Conservation (phyloP, 2,113 vertebrate genomes). For the Myodes glareolus region DNA sequence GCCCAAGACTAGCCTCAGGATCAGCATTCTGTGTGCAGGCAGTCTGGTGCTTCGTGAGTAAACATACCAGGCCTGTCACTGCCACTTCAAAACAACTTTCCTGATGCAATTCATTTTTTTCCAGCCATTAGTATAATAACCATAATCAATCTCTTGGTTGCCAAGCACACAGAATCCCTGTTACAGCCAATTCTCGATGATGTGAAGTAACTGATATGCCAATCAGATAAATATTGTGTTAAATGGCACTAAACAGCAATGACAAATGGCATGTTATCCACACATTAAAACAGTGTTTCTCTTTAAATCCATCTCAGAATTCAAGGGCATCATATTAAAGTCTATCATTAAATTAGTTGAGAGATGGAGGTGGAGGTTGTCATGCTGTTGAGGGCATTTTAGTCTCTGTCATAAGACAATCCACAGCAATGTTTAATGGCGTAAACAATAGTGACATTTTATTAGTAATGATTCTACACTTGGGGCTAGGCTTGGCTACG, state of each 20-base stretch:
- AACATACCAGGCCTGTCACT: slow-evolving; percentile 31
- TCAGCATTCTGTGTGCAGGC: background rate
- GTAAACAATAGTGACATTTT: background rate
- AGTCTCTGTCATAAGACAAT: background rate
- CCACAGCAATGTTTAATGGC: background rate
- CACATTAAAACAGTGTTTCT: slow-evolving; percentile 39
- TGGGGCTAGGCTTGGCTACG: background rate
- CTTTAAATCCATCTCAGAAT: background rate
- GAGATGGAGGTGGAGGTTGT: background rate
- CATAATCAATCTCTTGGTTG: slow-evolving; percentile 79
- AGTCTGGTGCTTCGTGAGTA: background rate
- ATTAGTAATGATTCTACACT: background rate
- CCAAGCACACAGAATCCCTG: slow-evolving; percentile 72
- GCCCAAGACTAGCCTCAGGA: background rate
- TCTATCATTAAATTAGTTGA: background rate
- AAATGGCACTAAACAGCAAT: slow-evolving; percentile 75
- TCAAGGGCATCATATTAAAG: slow-evolving; percentile 3
- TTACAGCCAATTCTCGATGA: slow-evolving; percentile 67
- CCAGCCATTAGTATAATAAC: slow-evolving; percentile 81
- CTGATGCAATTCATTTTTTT: slow-evolving; percentile 76
- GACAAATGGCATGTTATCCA: slow-evolving; percentile 72
- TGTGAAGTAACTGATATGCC: slow-evolving; percentile 72
- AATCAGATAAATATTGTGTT: slow-evolving; percentile 80
- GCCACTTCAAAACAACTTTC: slow-evolving; percentile 63
- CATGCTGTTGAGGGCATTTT: background rate